Evolutionary conservation across 2,888 invertebrate genomes (phyloP).

Genomic region (Nomada lathburiana): DNA sequence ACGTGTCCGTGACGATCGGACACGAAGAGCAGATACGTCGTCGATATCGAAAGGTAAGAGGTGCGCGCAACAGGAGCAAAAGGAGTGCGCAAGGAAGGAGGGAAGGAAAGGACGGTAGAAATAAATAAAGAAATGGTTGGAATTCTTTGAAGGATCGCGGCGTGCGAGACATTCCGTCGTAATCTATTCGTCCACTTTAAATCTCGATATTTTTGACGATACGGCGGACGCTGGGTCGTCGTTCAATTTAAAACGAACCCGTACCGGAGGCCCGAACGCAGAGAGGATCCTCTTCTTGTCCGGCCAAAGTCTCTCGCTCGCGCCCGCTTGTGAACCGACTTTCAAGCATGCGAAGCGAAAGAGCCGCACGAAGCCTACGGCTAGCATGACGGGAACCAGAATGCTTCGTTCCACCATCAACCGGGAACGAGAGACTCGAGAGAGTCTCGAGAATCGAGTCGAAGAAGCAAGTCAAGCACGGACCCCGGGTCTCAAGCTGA

Average conservation of each 20-base stretch:
- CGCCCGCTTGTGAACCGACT: constrained; percentile 31
- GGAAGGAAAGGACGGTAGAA: neutral
- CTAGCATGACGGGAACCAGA: constrained; percentile 80
- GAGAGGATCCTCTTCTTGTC: constrained; percentile 32
- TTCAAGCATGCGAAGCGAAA: constrained; percentile 60
- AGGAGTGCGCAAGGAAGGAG: neutral
- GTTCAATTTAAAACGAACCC: constrained; percentile 71
- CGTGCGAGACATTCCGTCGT: constrained; percentile 58
- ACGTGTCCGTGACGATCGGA: constrained; percentile 53
- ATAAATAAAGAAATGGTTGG: constrained; percentile 50
- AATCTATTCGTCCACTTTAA: constrained; percentile 66
- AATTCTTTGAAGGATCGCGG: constrained; percentile 59
- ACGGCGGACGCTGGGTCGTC: constrained; percentile 66
- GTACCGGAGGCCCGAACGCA: constrained; percentile 6
- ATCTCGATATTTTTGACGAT: constrained; percentile 68
- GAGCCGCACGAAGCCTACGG: constrained; percentile 79
- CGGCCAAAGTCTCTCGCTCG: constrained; percentile 26
- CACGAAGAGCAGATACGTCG: constrained; percentile 49
- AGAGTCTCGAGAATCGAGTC: constrained; percentile 72
- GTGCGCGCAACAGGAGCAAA: neutral
- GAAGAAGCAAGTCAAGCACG: constrained; percentile 70
- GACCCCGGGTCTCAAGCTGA: constrained; percentile 78
- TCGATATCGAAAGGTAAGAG: constrained; percentile 42
- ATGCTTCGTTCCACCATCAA: constrained; percentile 77
- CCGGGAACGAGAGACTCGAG: constrained; percentile 63